Percentiles rank a stretch among this genome's conserved stretches.
These are phyloP conservation scores for Anagrus nilaparvatae DNA, from an alignment of 1,140 invertebrate genomes.

Conservation along the genomic window DNA sequence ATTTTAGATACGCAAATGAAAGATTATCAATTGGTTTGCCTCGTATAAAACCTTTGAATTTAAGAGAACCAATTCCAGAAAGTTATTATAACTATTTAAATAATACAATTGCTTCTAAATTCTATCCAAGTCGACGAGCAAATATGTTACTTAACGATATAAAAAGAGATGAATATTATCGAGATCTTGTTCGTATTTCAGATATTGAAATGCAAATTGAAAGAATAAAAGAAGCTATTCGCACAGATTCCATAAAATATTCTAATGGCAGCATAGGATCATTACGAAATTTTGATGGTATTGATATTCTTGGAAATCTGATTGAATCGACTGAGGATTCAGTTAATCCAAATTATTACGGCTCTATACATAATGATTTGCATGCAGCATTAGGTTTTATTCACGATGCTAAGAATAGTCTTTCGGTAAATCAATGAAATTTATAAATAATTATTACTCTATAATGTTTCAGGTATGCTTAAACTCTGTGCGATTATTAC, in stretches of 20 bases:
- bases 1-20: constrained; percentile 66
- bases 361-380: constrained; percentile 66
- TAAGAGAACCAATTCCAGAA: constrained; percentile 52
- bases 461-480: too few relatives aligned
- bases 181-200: constrained; percentile 54
- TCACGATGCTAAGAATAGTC: too few relatives aligned
- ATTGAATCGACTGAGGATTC: constrained; percentile 61
- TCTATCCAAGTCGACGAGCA: constrained; percentile 52
- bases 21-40: constrained; percentile 31
- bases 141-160: constrained; percentile 51
- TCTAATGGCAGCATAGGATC: constrained; percentile 41
- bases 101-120: constrained; percentile 50
- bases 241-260: constrained; percentile 44
- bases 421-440: too few relatives aligned
- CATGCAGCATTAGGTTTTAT: too few relatives aligned
- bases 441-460: too few relatives aligned
- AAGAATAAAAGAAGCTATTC: too few relatives aligned
- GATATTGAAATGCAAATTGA: constrained; percentile 66
- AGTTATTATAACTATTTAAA: constrained; percentile 67
- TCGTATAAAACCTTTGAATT: constrained; percentile 47
- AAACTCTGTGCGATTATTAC: too few relatives aligned
- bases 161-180: constrained; percentile 54
- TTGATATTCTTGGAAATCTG: constrained; percentile 71
- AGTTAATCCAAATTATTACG: constrained; percentile 57
- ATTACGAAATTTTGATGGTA: constrained; percentile 58